phyloP scores from a whole-genome alignment of 2,797 vertebrate genomes.

The Corythornis leucogaster region DNA sequence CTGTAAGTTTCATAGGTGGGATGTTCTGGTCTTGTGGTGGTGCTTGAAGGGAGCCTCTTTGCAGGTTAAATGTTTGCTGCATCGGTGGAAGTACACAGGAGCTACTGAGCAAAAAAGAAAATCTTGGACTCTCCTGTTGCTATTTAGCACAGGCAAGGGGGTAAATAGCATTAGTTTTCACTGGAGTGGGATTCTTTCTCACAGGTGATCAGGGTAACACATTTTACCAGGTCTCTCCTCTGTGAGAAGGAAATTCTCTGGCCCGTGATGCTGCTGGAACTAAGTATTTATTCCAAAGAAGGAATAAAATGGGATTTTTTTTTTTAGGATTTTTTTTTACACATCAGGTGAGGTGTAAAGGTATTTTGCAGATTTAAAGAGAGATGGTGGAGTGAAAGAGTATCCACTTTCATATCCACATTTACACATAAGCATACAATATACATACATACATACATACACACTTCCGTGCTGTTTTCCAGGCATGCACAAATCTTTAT shows the following conservation, averaged over 20 bases:
- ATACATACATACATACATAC: too few species aligned
- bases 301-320: neutral
- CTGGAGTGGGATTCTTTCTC: neutral
- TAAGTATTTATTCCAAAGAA: neutral
- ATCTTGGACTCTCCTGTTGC: neutral
- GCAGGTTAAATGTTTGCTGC: rapidly evolving
- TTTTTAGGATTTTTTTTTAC: too few species aligned
- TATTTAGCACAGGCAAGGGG: neutral
- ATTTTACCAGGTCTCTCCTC: neutral
- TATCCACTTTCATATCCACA: neutral
- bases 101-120: neutral
- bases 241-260: neutral
- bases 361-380: neutral
- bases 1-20: neutral
- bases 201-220: neutral
- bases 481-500: neutral
- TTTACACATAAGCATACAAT: neutral
- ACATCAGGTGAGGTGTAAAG: neutral
- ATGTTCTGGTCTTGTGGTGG: neutral
- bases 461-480: neutral
- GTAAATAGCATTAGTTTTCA: neutral
- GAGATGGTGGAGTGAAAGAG: neutral
- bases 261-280: neutral
- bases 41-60: neutral
- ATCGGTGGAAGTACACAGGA: rapidly evolving